Percentiles rank a stretch among this genome's conserved stretches.
phyloP scores from a whole-genome alignment of 2,113 vertebrate genomes.

The Periophthalmus modestus region DNA sequence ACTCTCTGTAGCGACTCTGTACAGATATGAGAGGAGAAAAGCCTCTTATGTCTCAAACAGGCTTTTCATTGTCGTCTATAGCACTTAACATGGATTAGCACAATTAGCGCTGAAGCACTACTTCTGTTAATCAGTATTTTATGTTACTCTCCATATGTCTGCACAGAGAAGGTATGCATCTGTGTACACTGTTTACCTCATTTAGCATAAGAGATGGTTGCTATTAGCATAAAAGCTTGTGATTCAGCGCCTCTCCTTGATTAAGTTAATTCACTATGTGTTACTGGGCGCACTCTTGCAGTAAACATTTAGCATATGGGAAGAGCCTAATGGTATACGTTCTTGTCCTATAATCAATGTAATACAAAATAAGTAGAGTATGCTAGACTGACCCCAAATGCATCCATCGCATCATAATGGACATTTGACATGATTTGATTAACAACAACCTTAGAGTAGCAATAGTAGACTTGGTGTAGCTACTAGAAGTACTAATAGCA shows the following conservation, averaged over 20 bases:
- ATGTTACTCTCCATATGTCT: background rate
- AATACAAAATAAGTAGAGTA: background rate
- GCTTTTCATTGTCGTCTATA: background rate
- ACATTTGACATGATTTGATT: background rate
- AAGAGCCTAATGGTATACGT: background rate
- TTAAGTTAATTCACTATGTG: background rate
- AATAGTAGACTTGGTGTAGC: no score
- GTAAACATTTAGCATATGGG: constrained; percentile 10
- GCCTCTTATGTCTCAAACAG: background rate
- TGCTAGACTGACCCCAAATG: background rate
- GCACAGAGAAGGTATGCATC: constrained; percentile 5
- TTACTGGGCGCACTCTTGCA: background rate
- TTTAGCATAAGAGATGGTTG: background rate
- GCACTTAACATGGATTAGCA: constrained; percentile 11
- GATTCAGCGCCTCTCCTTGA: background rate
- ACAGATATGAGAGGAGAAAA: background rate
- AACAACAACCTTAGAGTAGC: background rate
- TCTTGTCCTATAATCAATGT: background rate
- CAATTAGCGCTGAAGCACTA: background rate
- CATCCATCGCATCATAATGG: background rate
- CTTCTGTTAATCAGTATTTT: background rate
- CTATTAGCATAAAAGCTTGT: constrained; percentile 11
- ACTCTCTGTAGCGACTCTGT: no score
- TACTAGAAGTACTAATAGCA: no score
- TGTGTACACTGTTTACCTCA: constrained; percentile 5